Percentiles rank a stretch among this genome's conserved stretches.
Conservation (phyloP, 2,113 vertebrate species). For the Spizaetus ornatus region DNA sequence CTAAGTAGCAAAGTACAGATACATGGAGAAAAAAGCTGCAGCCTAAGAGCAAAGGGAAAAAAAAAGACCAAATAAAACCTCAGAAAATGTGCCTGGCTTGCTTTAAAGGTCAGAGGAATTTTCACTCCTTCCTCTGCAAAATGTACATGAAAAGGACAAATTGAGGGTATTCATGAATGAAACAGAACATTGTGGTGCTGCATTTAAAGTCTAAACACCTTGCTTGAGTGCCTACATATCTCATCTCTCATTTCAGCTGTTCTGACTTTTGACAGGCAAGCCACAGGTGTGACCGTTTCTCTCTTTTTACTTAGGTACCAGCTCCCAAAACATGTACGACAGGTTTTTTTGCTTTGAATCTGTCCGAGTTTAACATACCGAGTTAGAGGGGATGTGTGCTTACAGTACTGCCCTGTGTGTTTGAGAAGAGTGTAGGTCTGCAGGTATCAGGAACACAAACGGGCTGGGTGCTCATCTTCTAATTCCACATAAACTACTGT, state of each 20-base stretch:
- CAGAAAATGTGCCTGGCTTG: not conserved
- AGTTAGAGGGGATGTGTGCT: too few species aligned
- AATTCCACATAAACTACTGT: not conserved
- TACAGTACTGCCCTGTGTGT: accelerated
- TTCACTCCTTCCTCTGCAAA: not conserved
- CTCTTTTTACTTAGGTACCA: not conserved
- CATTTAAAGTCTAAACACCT: not conserved
- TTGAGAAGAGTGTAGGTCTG: not conserved
- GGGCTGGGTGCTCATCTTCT: not conserved
- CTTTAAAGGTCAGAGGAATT: not conserved
- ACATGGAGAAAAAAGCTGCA: not conserved
- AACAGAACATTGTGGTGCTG: not conserved
- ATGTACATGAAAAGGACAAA: not conserved
- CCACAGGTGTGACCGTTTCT: not conserved
- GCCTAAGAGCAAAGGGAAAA: not conserved
- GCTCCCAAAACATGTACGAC: not conserved
- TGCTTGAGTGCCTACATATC: accelerated
- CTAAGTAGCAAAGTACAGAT: not conserved
- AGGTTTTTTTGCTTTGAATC: not conserved
- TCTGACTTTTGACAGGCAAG: not conserved
- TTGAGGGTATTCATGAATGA: not conserved
- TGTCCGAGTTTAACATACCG: accelerated
- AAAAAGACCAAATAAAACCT: not conserved
- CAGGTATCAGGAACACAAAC: accelerated
- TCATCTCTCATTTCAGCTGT: not conserved